These are phyloP conservation scores for Sepiola atlantica DNA, from an alignment of 2,888 invertebrate genomes.

Conservation along the genomic window DNA sequence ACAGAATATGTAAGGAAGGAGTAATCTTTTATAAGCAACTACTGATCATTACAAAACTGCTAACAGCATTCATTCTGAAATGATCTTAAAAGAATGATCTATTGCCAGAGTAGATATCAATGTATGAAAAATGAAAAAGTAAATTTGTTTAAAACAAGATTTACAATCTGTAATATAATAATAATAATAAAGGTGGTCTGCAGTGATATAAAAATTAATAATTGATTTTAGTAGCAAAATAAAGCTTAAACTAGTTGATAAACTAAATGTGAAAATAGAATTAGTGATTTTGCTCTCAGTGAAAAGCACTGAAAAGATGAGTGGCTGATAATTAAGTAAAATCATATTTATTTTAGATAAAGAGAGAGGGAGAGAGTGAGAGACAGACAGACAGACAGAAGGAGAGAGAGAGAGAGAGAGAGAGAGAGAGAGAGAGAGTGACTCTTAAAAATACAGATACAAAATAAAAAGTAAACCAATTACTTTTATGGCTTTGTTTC, in stretches of 20 bases:
- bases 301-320: neutral
- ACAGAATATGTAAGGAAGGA: neutral
- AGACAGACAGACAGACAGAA: neutral
- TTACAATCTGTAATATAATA: neutral
- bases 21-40: neutral
- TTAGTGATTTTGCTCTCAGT: neutral
- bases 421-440: neutral
- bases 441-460: neutral
- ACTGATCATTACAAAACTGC: neutral
- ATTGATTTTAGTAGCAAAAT: neutral
- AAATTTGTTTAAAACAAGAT: neutral
- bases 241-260: neutral
- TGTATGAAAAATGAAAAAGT: neutral
- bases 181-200: neutral
- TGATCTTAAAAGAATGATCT: neutral
- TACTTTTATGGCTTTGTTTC: neutral
- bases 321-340: neutral
- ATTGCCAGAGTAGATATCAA: neutral
- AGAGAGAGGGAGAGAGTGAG: neutral
- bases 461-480: neutral
- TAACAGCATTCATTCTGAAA: neutral
- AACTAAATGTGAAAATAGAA: neutral
- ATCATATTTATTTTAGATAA: neutral
- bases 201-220: neutral
- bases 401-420: neutral